Base-by-base conservation (phyloP, 1,140 invertebrate species). In the Aphis craccivora region DNA sequence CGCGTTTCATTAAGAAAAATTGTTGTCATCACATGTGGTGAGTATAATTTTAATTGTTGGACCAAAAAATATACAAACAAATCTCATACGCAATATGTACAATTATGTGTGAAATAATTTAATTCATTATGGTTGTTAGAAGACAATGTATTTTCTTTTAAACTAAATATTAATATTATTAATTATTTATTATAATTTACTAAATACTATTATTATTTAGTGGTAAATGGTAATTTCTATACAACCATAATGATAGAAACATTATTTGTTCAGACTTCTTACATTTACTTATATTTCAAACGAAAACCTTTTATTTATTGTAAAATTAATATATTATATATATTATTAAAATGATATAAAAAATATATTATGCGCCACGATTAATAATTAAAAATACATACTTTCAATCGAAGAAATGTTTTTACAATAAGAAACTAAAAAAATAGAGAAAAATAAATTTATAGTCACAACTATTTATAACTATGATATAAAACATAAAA, bases 301-400 rank as follows among this genome's bases (percentile, higher is more conserved):
- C 25, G 9, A 23, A 86, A 43, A 30, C 11, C 45, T 5, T 25
- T 45, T 43, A 86, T 86, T 86, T 45, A 86, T 45, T 18, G 5
- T 11, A 67, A 9, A 76, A 76, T 67, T n/a, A n/a, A n/a, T n/a
- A n/a, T n/a, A n/a, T n/a, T n/a, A n/a, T n/a, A n/a, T n/a, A n/a
- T n/a, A n/a, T n/a, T n/a, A n/a, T n/a, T n/a, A n/a, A n/a, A n/a
- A n/a, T n/a, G n/a, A n/a, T n/a, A n/a, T n/a, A n/a, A n/a, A n/a
- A n/a, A 18, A 67, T 67, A 23, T 67, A 67, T 67, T 18, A 67
- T 76, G 30, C n/a, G 6, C 11, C 30, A 23, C 18, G 11, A 76
- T 76, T 76, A n/a, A n/a, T 76, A 88, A 88, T 18, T 60, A 67
- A 20, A 45, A 43, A 40, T 90, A 90, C 89, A 90, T 90, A 90